phyloP scores from a whole-genome alignment of 1,140 invertebrate genomes.

The Aphelenchoides avenae region DNA sequence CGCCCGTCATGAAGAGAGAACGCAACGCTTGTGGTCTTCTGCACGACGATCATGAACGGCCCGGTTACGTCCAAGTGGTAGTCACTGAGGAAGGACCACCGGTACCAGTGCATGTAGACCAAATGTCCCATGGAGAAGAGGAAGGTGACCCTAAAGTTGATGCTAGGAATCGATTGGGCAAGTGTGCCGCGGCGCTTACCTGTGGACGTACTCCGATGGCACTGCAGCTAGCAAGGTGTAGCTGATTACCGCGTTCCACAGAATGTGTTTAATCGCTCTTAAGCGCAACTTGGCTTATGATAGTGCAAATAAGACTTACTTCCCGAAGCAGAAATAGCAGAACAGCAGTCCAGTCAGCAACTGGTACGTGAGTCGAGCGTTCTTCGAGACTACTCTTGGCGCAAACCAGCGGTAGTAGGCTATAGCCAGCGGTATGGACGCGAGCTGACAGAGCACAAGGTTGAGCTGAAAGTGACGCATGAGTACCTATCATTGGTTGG shows the following conservation, averaged over 20 bases:
- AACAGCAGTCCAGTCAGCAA: constrained; percentile 72
- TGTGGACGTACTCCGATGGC: constrained; percentile 23
- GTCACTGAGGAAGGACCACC: constrained; percentile 71
- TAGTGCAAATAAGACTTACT: constrained; percentile 64
- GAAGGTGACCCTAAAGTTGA: constrained; percentile 66
- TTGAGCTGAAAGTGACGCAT: constrained; percentile 79
- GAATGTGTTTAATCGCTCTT: constrained; percentile 37
- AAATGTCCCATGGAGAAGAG: constrained; percentile 75
- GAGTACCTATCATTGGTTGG: no score
- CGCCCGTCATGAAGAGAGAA: constrained; percentile 84
- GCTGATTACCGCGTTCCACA: constrained; percentile 21
- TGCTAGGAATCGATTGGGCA: background rate
- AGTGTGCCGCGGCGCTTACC: no score
- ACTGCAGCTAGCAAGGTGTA: constrained; percentile 25
- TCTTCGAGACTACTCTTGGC: constrained; percentile 67
- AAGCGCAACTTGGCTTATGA: constrained; percentile 1
- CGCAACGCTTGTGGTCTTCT: constrained; percentile 86
- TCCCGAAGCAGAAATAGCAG: constrained; percentile 81
- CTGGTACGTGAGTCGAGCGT: constrained; percentile 70
- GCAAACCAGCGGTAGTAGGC: constrained; percentile 71
- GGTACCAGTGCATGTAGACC: constrained; percentile 76
- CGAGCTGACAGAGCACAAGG: constrained; percentile 75
- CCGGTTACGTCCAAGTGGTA: constrained; percentile 84
- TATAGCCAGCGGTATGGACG: constrained; percentile 71
- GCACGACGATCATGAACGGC: constrained; percentile 88